phyloP scores from a whole-genome alignment of 2,888 invertebrate genomes.

The Enoplolaimus lenunculus region DNA sequence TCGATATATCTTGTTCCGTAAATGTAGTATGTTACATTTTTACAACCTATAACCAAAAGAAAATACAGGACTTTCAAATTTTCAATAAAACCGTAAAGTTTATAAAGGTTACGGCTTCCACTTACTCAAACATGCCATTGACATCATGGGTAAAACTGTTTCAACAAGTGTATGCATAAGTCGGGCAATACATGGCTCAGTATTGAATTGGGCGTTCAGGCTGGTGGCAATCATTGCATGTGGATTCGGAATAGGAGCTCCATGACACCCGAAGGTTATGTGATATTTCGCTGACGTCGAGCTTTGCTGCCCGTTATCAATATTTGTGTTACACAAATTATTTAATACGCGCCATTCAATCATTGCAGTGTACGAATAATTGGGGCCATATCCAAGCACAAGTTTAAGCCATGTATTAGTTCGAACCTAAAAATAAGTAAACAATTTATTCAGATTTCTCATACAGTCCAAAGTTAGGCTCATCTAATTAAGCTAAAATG shows the following conservation, averaged over 20 bases:
- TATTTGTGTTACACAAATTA: neutral
- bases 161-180: neutral
- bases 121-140: neutral
- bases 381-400: conserved; percentile 4
- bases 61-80: too few species aligned
- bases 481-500: too few species aligned
- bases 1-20: too few species aligned
- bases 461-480: too few species aligned
- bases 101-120: too few species aligned
- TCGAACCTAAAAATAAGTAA: too few species aligned
- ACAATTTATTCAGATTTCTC: too few species aligned
- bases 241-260: neutral
- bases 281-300: neutral
- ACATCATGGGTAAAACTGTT: neutral
- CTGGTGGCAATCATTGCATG: neutral
- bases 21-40: too few species aligned
- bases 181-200: neutral
- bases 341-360: neutral
- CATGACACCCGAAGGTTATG: conserved; percentile 4
- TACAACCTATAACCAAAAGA: too few species aligned
- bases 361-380: neutral
- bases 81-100: too few species aligned
- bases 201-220: neutral
- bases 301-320: neutral
- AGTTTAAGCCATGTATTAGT: neutral